Evolutionary conservation across 2,888 invertebrate species (phyloP).

Genomic region (Sepioteuthis lessoniana): DNA sequence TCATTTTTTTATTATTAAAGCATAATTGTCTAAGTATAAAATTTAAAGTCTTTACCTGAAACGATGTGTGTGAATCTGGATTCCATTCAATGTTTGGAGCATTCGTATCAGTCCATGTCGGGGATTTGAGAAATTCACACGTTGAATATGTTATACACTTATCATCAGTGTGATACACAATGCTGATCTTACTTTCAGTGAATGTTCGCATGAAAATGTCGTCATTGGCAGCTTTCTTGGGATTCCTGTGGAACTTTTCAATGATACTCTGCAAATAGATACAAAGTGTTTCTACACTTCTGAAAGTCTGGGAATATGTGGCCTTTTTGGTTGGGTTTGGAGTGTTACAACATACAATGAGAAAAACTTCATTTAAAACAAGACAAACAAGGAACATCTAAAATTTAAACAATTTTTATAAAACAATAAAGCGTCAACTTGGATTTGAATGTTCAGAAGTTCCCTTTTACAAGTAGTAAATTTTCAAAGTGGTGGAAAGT

Average conservation of each 20-base stretch:
- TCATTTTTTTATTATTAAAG: too few relatives aligned
- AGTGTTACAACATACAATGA: too few relatives aligned
- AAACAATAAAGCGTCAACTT: too few relatives aligned
- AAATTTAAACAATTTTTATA: too few relatives aligned
- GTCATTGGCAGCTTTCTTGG: conserved; percentile 68
- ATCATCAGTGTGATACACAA: conserved; percentile 74
- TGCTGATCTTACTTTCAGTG: conserved; percentile 72
- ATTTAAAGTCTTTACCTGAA: not conserved
- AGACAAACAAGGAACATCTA: too few relatives aligned
- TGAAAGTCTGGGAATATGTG: too few relatives aligned
- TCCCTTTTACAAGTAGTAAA: too few relatives aligned
- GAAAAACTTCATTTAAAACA: too few relatives aligned
- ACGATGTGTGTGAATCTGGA: conserved; percentile 68
- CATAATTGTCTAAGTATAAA: too few relatives aligned
- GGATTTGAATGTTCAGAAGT: too few relatives aligned
- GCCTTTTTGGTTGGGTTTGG: too few relatives aligned
- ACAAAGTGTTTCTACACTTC: not conserved
- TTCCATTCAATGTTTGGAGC: conserved; percentile 68
- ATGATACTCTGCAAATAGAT: conserved; percentile 70
- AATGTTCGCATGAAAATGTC: conserved; percentile 74
- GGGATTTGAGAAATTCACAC: conserved; percentile 73
- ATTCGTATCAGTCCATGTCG: conserved; percentile 74
- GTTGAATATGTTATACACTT: conserved; percentile 73
- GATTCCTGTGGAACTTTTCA: conserved; percentile 70
- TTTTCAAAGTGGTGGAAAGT: too few relatives aligned